phyloP scores from a whole-genome alignment of 2,113 vertebrate genomes.

The Ammospiza caudacuta region DNA sequence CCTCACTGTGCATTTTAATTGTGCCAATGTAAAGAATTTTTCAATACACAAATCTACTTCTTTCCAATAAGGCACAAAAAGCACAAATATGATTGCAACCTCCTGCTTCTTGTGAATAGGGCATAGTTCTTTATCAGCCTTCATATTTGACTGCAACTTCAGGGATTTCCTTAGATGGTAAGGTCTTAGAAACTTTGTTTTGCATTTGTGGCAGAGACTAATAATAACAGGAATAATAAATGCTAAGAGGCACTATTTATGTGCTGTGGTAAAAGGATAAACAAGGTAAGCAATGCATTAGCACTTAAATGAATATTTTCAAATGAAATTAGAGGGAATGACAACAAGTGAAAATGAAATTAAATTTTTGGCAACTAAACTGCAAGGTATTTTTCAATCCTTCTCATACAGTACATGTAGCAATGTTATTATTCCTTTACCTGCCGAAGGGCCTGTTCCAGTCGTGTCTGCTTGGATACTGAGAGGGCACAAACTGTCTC shows the following conservation, averaged over 20 bases:
- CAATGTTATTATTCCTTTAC: slow-evolving; percentile 62
- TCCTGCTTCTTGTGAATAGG: neutral
- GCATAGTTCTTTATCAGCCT: neutral
- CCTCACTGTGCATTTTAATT: neutral
- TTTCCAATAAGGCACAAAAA: neutral
- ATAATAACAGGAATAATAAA: neutral
- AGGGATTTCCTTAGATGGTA: slow-evolving; percentile 41
- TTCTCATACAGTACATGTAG: neutral
- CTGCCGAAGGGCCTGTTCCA: slow-evolving; percentile 93
- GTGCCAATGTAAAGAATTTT: neutral
- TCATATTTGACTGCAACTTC: neutral
- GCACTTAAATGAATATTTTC: neutral
- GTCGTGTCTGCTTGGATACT: slow-evolving; percentile 90
- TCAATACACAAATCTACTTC: neutral
- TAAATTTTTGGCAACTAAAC: neutral
- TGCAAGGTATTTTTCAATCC: neutral
- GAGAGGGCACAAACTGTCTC: slow-evolving; percentile 95
- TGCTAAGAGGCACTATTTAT: neutral
- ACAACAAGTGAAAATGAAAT: neutral
- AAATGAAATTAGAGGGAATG: neutral
- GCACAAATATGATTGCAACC: neutral
- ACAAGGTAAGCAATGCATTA: neutral
- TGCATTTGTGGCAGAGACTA: slow-evolving; percentile 11
- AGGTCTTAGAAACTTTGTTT: slow-evolving; percentile 15
- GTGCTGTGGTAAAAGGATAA: neutral